Conservation (phyloP, 2,888 invertebrate genomes). For the Microdon myrmicae region DNA sequence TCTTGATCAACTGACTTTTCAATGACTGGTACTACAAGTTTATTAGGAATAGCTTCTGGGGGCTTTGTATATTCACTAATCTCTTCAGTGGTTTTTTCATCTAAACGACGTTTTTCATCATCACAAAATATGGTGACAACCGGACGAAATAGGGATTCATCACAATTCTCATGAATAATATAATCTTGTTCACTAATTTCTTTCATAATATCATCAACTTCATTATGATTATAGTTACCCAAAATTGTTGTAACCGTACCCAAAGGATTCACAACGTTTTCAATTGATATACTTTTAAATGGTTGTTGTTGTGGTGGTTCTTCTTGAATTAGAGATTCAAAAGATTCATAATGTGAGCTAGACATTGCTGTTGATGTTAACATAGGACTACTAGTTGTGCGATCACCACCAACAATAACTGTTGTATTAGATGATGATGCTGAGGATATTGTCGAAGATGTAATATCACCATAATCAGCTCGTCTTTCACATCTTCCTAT, state of each 20-base stretch:
- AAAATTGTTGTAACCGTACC: slow-evolving; percentile 74
- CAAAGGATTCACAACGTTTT: slow-evolving; percentile 77
- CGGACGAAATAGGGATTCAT: slow-evolving; percentile 77
- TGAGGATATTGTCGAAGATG: slow-evolving; percentile 28
- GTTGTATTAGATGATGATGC: slow-evolving; percentile 32
- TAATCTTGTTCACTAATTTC: slow-evolving; percentile 61
- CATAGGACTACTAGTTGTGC: slow-evolving; percentile 13
- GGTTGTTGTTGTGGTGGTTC: slow-evolving; percentile 17
- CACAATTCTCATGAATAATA: slow-evolving; percentile 72
- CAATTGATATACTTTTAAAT: slow-evolving; percentile 56
- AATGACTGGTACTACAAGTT: slow-evolving; percentile 66
- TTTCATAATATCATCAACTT: slow-evolving; percentile 62
- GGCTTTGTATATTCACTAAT: slow-evolving; percentile 56
- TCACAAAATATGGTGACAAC: slow-evolving; percentile 69
- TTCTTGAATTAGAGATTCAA: slow-evolving; percentile 38
- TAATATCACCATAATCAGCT: slow-evolving; percentile 42
- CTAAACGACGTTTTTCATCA: slow-evolving; percentile 61
- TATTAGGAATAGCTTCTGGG: slow-evolving; percentile 61
- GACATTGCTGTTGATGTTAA: neutral
- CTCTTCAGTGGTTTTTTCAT: slow-evolving; percentile 49
- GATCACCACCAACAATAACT: slow-evolving; percentile 24
- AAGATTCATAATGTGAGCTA: slow-evolving; percentile 51
- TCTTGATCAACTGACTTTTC: slow-evolving; percentile 63
- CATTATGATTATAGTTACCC: slow-evolving; percentile 59
- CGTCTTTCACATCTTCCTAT: slow-evolving; percentile 40